Conservation (phyloP, 2,888 invertebrate species). For the Rhynchonema sp. region DNA sequence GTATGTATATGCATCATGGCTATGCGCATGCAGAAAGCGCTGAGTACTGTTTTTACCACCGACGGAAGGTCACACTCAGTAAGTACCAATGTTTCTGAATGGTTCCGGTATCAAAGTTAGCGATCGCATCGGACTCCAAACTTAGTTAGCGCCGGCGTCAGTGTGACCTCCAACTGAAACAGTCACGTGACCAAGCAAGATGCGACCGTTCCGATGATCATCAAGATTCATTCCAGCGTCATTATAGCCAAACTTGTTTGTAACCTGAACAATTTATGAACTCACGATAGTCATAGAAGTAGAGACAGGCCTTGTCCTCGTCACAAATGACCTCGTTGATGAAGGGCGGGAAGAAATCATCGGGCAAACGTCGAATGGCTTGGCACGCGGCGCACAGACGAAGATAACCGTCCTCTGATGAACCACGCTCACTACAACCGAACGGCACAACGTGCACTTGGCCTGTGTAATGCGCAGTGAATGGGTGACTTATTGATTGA, state of each 20-base stretch:
- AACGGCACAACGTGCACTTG: slow-evolving; percentile 26
- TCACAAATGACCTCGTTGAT: slow-evolving; percentile 29
- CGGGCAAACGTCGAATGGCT: slow-evolving; percentile 23
- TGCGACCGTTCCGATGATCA: too few species aligned
- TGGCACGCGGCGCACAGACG: slow-evolving; percentile 26
- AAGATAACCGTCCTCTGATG: slow-evolving; percentile 25
- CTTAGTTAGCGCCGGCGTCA: too few species aligned
- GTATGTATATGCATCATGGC: background rate
- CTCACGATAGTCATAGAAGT: slow-evolving; percentile 25
- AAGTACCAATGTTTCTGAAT: too few species aligned
- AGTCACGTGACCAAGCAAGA: too few species aligned
- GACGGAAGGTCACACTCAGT: too few species aligned
- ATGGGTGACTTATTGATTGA: too few species aligned
- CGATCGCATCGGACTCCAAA: too few species aligned
- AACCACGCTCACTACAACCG: slow-evolving; percentile 25
- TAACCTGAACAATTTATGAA: too few species aligned
- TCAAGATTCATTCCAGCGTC: background rate
- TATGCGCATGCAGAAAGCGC: background rate
- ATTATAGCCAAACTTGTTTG: too few species aligned
- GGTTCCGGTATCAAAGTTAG: too few species aligned
- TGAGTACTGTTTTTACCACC: too few species aligned
- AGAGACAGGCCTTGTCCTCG: slow-evolving; percentile 26
- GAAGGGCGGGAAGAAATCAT: slow-evolving; percentile 27
- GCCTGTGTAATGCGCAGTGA: slow-evolving; percentile 13
- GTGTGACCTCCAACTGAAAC: too few species aligned